Base-by-base conservation (phyloP, 64 coral and sea anemone species). In the Dendrophyllia cribrosa region DNA sequence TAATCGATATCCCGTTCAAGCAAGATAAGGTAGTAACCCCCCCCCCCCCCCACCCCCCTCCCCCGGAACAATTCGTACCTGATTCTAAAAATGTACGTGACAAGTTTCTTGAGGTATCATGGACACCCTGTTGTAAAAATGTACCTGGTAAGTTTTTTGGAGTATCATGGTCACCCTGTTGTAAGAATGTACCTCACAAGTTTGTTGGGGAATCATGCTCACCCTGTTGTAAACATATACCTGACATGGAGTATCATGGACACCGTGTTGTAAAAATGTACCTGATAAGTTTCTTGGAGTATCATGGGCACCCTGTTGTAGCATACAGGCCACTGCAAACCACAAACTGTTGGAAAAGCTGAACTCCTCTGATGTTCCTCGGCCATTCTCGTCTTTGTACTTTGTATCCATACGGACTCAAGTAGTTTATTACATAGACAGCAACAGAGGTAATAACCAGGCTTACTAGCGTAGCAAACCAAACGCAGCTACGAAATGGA, bases 241-340 rank as follows among this genome's bases (percentile, higher is more conserved):
- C n/a, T n/a, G n/a, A n/a, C n/a, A n/a, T n/a, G n/a, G n/a, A n/a
- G n/a, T n/a, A n/a, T n/a, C n/a, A n/a, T n/a, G n/a, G n/a, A n/a
- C n/a, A n/a, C n/a, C n/a, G n/a, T n/a, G n/a, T n/a, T n/a, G n/a
- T n/a, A n/a, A n/a, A n/a, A n/a, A n/a, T n/a, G n/a, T 78, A 94
- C 92, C 79, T 94, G 92, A 94, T 17, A 89, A 62, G 21, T 75
- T 78, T 76, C 66, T 76, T 10, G 92, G 86, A 23, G 77, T 73
- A 60, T 89, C 70, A 16, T 95, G 78, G 5, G 78, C 78, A 43
- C 87, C 93, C 56, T 95, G 93, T 23, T 90, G 93, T 6, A 95
- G 71, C 93, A 95, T 95, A 63, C 93, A 95, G 43, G 87, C 71
- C 16, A 76, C 13, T 12, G 93, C 76, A 64, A 95, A 95, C 93